Conservation (phyloP, 1,140 invertebrate species). For the Lanistes nyassanus region DNA sequence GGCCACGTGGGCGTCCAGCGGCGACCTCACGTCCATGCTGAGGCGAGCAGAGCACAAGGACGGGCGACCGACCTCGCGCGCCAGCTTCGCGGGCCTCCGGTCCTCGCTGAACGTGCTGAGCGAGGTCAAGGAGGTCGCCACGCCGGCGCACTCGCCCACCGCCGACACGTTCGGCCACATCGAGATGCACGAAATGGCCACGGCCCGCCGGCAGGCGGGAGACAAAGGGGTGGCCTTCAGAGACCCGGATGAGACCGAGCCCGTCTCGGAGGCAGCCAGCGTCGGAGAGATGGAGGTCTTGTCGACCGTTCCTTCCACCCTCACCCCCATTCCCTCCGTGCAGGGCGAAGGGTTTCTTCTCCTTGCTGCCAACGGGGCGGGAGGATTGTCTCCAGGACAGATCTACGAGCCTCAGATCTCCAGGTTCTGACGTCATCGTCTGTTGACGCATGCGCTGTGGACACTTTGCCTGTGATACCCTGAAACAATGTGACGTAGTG, state of each 20-base stretch:
- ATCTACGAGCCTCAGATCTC: too few relatives aligned
- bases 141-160: constrained; percentile 17
- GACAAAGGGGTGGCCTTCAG: background rate
- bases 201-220: background rate
- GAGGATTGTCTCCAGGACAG: too few relatives aligned
- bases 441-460: too few relatives aligned
- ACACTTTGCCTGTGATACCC: too few relatives aligned
- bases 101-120: constrained; percentile 25
- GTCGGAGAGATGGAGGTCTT: constrained; percentile 8
- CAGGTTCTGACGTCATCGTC: too few relatives aligned
- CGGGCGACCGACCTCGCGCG: constrained; percentile 7
- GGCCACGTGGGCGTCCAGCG: constrained; percentile 15
- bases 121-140: constrained; percentile 18
- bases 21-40: constrained; percentile 1
- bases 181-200: constrained; percentile 16
- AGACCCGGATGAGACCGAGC: constrained; percentile 9
- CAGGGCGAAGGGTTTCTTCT: background rate
- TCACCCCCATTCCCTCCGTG: constrained; percentile 7
- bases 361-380: too few relatives aligned
- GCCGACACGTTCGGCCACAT: constrained; percentile 4
- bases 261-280: constrained; percentile 16
- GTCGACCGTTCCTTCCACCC: background rate
- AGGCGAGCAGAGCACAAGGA: background rate
- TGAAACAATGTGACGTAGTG: too few relatives aligned
- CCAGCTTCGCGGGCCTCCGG: constrained; percentile 23